These are phyloP conservation scores for Spodoptera exigua DNA, from an alignment of 2,888 invertebrate species.

Conservation along the genomic window DNA sequence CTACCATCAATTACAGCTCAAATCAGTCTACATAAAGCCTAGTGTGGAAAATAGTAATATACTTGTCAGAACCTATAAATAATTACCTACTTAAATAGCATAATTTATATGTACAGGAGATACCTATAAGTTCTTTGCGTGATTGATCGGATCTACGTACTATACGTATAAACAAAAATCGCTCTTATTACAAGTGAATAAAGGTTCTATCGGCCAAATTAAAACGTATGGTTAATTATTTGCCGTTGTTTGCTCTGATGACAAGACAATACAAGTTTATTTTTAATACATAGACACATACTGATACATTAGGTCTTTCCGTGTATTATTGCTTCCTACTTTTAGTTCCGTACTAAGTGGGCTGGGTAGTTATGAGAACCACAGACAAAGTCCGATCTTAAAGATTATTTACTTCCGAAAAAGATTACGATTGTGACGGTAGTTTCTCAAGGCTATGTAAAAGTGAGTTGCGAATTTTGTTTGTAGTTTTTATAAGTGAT, in stretches of 20 bases:
- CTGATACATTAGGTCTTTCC: conserved; percentile 52
- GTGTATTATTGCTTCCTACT: conserved; percentile 59
- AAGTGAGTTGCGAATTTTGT: conserved; percentile 4
- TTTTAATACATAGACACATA: conserved; percentile 2
- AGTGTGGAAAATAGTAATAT: conserved; percentile 3
- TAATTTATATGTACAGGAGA: conserved; percentile 22
- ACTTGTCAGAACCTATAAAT: neutral
- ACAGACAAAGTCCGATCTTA: conserved; percentile 12
- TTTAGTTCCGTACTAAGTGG: conserved; percentile 59
- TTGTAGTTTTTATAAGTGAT: neutral
- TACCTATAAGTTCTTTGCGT: conserved; percentile 3
- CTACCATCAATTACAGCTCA: neutral
- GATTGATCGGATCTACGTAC: conserved; percentile 28
- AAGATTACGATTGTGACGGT: conserved; percentile 8
- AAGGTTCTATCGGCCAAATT: no score
- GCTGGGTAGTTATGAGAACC: conserved; percentile 12
- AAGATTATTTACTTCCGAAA: conserved; percentile 53
- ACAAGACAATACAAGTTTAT: conserved; percentile 7
- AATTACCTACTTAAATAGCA: neutral
- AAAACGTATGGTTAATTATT: neutral
- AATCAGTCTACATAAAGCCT: neutral
- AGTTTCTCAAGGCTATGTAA: conserved; percentile 13
- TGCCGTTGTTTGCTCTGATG: neutral
- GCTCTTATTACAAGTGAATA: no score
- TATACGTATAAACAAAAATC: no score